Conservation (phyloP, 1,140 invertebrate species). For the Drosophila kanapiae region DNA sequence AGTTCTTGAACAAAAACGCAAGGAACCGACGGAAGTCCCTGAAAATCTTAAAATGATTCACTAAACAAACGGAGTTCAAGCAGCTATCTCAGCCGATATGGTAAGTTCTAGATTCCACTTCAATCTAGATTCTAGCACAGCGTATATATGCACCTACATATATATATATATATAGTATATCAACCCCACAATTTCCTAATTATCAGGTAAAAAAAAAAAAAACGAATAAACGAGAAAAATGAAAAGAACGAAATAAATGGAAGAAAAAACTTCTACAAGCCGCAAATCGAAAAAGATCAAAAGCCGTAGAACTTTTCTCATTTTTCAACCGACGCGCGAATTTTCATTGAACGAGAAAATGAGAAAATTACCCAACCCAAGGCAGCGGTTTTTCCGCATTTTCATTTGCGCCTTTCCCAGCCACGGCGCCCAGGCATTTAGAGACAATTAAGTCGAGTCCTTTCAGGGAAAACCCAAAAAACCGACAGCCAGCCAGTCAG, state of each 20-base stretch:
- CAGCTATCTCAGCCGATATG: slow-evolving; percentile 18
- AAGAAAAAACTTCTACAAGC: slow-evolving; percentile 42
- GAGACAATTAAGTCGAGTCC: slow-evolving; percentile 72
- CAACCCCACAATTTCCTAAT: slow-evolving; percentile 4
- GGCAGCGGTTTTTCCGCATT: slow-evolving; percentile 48
- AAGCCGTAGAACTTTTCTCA: slow-evolving; percentile 68
- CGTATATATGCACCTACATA: background rate
- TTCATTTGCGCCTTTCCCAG: slow-evolving; percentile 40
- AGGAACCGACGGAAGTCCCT: background rate
- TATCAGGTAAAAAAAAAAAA: background rate
- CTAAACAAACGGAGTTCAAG: slow-evolving; percentile 13
- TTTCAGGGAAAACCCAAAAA: slow-evolving; percentile 31
- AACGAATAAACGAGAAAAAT: background rate
- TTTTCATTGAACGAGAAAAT: slow-evolving; percentile 83
- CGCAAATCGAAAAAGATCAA: slow-evolving; percentile 65
- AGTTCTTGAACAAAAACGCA: background rate
- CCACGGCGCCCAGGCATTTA: slow-evolving; percentile 59
- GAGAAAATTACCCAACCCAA: slow-evolving; percentile 72
- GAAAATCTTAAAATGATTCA: slow-evolving; percentile 7
- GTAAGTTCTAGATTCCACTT: slow-evolving; percentile 34
- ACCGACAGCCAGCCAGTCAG: slow-evolving; percentile 13
- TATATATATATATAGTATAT: background rate
- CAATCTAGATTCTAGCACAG: slow-evolving; percentile 3
- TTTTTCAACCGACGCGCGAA: slow-evolving; percentile 59
- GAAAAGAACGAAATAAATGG: background rate